Evolutionary conservation across 2,113 vertebrate species (phyloP).

Genomic region (Cichladusa arquata): DNA sequence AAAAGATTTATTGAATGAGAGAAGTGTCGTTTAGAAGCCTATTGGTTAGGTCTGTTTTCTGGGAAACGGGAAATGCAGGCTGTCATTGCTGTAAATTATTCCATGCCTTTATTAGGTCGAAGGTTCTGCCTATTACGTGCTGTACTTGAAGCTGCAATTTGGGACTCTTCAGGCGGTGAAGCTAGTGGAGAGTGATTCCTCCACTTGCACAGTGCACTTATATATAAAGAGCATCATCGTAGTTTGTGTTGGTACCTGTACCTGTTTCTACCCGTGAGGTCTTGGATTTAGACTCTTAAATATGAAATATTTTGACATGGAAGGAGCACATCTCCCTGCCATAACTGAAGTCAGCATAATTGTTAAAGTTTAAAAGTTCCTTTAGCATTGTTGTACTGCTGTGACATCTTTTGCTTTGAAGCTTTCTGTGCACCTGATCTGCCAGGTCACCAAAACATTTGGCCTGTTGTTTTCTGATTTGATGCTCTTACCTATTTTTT

Average conservation of each 20-base stretch:
- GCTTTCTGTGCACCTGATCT: not conserved
- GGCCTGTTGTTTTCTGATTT: not conserved
- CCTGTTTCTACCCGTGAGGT: not conserved
- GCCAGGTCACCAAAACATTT: not conserved
- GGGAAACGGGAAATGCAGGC: not conserved
- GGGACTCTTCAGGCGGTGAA: not conserved
- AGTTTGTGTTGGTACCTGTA: not conserved
- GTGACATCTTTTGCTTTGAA: not conserved
- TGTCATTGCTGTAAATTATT: not conserved
- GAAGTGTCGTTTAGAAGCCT: not conserved
- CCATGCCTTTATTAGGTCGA: not conserved
- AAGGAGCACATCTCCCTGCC: not conserved
- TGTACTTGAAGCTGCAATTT: not conserved
- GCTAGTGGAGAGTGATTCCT: not conserved
- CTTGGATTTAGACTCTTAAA: not conserved
- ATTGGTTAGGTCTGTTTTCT: not conserved
- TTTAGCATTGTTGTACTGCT: not conserved
- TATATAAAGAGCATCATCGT: not conserved
- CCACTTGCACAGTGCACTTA: not conserved
- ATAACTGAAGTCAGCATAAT: not conserved
- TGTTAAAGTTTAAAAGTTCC: not conserved
- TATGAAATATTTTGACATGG: not conserved
- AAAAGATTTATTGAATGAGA: not conserved
- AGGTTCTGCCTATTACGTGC: not conserved
- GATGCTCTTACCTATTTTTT: not conserved